These are phyloP conservation scores for Chionoecetes opilio DNA, from an alignment of 1,140 invertebrate species.

Conservation along the genomic window DNA sequence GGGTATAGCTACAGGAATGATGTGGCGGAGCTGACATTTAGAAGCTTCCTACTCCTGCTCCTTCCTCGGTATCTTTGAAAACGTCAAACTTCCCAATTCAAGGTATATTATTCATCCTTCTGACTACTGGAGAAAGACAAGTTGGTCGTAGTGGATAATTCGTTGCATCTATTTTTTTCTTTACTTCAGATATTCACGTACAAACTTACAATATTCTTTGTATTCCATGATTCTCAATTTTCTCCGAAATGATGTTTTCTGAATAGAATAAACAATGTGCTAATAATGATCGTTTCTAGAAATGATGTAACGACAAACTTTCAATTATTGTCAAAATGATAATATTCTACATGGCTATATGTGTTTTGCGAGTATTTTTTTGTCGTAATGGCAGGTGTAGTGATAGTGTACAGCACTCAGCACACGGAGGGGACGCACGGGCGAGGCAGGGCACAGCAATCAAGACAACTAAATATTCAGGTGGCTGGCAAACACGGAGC, in stretches of 20 bases:
- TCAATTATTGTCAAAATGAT: not conserved
- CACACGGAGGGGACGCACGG: not conserved
- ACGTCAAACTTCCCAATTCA: not conserved
- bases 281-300: too few species aligned
- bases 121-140: not conserved
- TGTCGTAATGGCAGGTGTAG: not conserved
- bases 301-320: too few species aligned
- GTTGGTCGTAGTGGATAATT: too few species aligned
- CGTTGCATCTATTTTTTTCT: too few species aligned
- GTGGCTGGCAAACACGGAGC: not conserved
- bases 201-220: too few species aligned
- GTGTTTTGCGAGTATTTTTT: not conserved
- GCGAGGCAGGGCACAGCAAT: not conserved
- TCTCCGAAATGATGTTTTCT: too few species aligned
- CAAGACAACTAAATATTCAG: constrained; percentile 2
- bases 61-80: not conserved
- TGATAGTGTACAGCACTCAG: not conserved
- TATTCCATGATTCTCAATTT: too few species aligned
- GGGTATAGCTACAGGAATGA: not conserved
- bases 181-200: too few species aligned
- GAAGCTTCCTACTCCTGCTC: not conserved
- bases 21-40: not conserved
- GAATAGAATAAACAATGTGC: too few species aligned
- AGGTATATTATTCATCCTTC: not conserved
- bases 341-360: not conserved